Base-by-base conservation (phyloP, 2,797 vertebrate genomes). In the Enteromius trimaculatus region DNA sequence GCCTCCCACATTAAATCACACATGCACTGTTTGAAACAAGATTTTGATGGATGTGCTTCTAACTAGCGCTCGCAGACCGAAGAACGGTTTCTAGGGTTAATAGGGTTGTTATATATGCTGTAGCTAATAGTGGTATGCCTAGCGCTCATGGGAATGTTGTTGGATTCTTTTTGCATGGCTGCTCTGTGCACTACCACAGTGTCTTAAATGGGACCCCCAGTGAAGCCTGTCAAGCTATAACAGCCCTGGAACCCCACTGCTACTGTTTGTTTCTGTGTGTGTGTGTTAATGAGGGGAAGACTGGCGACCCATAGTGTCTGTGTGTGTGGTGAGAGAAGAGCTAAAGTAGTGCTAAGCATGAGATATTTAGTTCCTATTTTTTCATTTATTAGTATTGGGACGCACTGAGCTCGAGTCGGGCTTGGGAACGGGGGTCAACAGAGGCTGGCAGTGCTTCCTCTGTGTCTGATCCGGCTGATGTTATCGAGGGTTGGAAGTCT, bases 401-500 rank as follows among this genome's bases (percentile, higher is more conserved):
- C 83, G n/a, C 16, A 62, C 11, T 42, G 53, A 3, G 37, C 77
- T 51, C 4, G 53, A 77, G 37, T 66, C 79, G 64, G 68, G 83
- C 86, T 90, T 86, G 86, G 91, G 89, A 94, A 92, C 89, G 88
- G 78, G 85, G 87, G 76, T 84, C 58, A 42, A 75, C 81, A 80
- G 78, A 88, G 89, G 86, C 90, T 90, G 90, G 86, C 85, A 81
- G 84, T 80, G 76, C 86, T 87, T 92, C 89, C 87, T 82, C 78
- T 76, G 64, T 76, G 72, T 80, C 69, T 80, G 79, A 84, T 89
- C 81, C 77, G 74, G 83, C 89, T 69, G 92, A 94, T 93, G 90
- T 88, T 93, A 93, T 94, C 91, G 84, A 86, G 86, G 88, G 91
- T 90, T 89, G 85, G 84, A 89, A 86, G 90, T 87, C 88, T 91